Evolutionary conservation across 1,140 invertebrate species (phyloP).

Genomic region (Drosophila aff.): DNA sequence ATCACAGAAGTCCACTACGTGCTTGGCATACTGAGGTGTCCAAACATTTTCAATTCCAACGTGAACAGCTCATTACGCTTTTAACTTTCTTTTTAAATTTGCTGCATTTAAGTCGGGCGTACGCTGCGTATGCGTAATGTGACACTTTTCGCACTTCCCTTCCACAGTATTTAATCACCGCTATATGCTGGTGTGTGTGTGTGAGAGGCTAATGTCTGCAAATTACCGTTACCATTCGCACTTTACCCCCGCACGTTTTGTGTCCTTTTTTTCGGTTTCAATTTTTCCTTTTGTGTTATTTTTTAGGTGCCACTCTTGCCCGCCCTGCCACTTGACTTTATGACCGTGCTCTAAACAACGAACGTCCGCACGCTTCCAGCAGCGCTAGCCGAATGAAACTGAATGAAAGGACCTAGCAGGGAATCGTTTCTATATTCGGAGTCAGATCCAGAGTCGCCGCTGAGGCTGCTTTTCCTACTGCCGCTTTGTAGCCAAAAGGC

Average conservation of each 20-base stretch:
- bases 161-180: conserved; percentile 63
- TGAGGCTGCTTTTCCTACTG: conserved; percentile 48
- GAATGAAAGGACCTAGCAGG: conserved; percentile 71
- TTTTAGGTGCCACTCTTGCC: conserved; percentile 48
- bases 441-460: conserved; percentile 60
- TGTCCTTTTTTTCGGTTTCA: conserved; percentile 27
- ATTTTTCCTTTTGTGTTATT: conserved; percentile 45
- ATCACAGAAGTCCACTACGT: conserved; percentile 46
- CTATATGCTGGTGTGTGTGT: conserved; percentile 16
- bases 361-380: conserved; percentile 76
- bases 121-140: conserved; percentile 75
- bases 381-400: conserved; percentile 72
- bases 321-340: conserved; percentile 53
- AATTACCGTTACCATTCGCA: conserved; percentile 69
- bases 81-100: conserved; percentile 58
- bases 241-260: conserved; percentile 38
- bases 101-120: conserved; percentile 43
- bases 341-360: conserved; percentile 58
- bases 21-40: conserved; percentile 28
- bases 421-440: conserved; percentile 32
- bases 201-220: conserved; percentile 70
- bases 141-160: conserved; percentile 48
- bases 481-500: conserved; percentile 44
- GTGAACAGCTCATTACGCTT: conserved; percentile 52
- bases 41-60: conserved; percentile 31